phyloP scores from a whole-genome alignment of 2,888 invertebrate genomes.

The Scotopteryx bipunctaria region DNA sequence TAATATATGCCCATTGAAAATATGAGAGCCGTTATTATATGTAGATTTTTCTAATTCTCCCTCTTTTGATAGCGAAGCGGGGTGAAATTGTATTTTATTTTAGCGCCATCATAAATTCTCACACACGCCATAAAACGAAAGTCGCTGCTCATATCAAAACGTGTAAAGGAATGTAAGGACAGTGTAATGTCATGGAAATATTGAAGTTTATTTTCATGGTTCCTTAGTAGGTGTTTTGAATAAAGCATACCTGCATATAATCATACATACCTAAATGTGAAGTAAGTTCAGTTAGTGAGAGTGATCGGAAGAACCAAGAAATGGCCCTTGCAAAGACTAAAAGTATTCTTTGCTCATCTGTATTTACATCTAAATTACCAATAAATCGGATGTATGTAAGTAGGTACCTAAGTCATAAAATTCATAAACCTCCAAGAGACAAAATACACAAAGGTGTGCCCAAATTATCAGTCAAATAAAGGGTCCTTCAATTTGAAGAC shows the following conservation, averaged over 20 bases:
- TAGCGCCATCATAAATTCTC: conserved; percentile 74
- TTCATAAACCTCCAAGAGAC: conserved; percentile 2
- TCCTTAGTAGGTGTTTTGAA: conserved; percentile 3
- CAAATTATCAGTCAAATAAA: conserved; percentile 57
- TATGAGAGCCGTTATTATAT: conserved; percentile 59
- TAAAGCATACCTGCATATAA: no score
- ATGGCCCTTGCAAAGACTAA: no score
- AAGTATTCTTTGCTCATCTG: no score
- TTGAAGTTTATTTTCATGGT: conserved; percentile 12
- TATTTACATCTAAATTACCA: no score
- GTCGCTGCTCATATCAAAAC: conserved; percentile 42
- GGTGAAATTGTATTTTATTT: conserved; percentile 79
- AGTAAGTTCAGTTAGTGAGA: no score
- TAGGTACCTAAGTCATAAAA: not conserved
- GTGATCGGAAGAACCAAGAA: no score
- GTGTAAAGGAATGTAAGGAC: conserved; percentile 20
- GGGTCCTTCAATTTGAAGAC: conserved; percentile 71
- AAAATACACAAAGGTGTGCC: conserved; percentile 34
- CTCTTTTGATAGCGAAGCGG: conserved; percentile 53
- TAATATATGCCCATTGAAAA: conserved; percentile 60
- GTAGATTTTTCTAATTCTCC: conserved; percentile 75
- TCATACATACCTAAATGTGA: no score
- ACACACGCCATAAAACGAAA: conserved; percentile 62
- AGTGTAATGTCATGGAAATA: conserved; percentile 12
- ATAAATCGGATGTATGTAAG: not conserved